phyloP scores from a whole-genome alignment of 92 coral and sea anemone species.

The Diadumene lineata region DNA sequence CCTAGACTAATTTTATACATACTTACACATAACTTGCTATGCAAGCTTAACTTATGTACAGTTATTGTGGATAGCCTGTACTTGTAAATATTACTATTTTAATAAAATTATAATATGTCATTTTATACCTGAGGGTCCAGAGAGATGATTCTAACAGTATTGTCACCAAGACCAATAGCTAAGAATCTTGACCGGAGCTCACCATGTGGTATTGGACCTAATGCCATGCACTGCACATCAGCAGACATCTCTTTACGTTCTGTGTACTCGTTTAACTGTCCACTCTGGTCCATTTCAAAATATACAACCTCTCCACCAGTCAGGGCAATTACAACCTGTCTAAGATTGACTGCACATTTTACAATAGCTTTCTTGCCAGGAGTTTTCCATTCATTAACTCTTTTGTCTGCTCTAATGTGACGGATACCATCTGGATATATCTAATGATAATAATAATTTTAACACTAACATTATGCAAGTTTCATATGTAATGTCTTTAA shows the following conservation, averaged over 20 bases:
- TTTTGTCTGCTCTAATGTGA: conserved; percentile 97
- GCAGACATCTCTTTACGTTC: conserved; percentile 99
- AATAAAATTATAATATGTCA: too few species aligned
- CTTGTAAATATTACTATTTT: too few species aligned
- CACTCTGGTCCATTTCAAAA: conserved; percentile 79
- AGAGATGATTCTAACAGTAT: conserved; percentile 95
- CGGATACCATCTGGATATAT: conserved; percentile 98
- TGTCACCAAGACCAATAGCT: conserved; percentile 96
- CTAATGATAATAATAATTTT: too few species aligned
- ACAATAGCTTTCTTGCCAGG: conserved; percentile 98
- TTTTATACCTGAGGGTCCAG: conserved; percentile 85
- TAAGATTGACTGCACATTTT: conserved; percentile 91
- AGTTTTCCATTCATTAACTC: conserved; percentile 99
- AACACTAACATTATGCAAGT: too few species aligned
- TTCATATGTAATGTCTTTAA: too few species aligned
- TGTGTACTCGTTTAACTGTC: conserved; percentile 97
- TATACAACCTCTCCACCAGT: conserved; percentile 93
- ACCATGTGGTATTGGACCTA: conserved; percentile 94
- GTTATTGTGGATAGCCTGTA: too few species aligned
- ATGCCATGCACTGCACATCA: conserved; percentile 98
- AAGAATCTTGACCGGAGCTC: conserved; percentile 95
- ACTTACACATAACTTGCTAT: too few species aligned
- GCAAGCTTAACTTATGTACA: too few species aligned
- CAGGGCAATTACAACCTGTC: conserved; percentile 98
- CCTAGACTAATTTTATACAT: too few species aligned